phyloP scores from a whole-genome alignment of 2,888 invertebrate species.

The Rotaria macrura region DNA sequence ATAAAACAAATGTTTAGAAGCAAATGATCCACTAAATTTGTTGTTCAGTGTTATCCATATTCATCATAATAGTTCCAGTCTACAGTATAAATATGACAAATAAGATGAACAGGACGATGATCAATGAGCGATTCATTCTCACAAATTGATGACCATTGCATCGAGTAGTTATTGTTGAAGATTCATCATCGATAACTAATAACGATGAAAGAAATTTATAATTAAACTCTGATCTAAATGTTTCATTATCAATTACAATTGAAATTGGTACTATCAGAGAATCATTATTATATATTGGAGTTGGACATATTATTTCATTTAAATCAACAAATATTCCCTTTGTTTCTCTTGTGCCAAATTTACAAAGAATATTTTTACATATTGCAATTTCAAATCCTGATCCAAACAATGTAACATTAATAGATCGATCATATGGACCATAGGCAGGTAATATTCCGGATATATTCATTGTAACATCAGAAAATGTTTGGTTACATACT shows the following conservation, averaged over 20 bases:
- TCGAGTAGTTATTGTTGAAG: background rate
- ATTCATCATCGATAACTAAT: background rate
- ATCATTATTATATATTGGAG: background rate
- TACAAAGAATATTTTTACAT: slow-evolving; percentile 34
- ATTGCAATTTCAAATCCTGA: slow-evolving; percentile 36
- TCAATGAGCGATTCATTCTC: background rate
- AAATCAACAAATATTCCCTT: background rate
- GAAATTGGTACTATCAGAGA: background rate
- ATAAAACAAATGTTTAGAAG: no score
- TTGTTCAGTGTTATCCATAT: no score
- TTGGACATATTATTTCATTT: slow-evolving; percentile 15
- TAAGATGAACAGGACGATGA: background rate
- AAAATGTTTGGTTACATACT: slow-evolving; percentile 34
- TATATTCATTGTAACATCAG: background rate
- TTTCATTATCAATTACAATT: background rate
- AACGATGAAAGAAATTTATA: background rate
- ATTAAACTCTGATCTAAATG: background rate
- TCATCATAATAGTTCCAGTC: no score
- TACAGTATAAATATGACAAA: no score
- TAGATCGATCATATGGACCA: slow-evolving; percentile 32
- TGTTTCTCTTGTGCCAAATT: slow-evolving; percentile 33
- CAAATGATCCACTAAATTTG: no score
- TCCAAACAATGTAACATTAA: slow-evolving; percentile 36
- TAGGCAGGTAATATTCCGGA: slow-evolving; percentile 34
- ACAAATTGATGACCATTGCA: background rate